These are phyloP conservation scores for Heterotis niloticus DNA, from an alignment of 2,113 vertebrate species.

Conservation along the genomic window DNA sequence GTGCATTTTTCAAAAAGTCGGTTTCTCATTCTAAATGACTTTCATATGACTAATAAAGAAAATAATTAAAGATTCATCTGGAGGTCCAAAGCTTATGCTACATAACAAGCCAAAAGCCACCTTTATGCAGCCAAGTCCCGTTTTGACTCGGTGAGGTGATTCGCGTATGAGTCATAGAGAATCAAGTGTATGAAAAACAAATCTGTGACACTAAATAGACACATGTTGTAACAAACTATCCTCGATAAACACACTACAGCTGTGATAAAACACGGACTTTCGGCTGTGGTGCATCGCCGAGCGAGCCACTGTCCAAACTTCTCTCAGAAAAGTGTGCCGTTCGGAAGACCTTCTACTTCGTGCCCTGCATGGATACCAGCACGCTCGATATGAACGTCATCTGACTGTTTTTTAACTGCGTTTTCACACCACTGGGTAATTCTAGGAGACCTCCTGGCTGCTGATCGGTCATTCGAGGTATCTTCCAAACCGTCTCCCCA, in stretches of 20 bases:
- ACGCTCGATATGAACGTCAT: slow-evolving; percentile 17
- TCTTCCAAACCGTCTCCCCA: neutral
- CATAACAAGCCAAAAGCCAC: neutral
- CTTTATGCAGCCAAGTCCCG: neutral
- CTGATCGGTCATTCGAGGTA: neutral
- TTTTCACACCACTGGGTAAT: slow-evolving; percentile 18
- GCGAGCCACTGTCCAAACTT: slow-evolving; percentile 25
- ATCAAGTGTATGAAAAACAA: slow-evolving; percentile 41
- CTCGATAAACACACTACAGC: neutral
- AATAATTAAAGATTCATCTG: neutral
- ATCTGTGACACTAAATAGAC: neutral
- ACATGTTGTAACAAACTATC: too few species aligned
- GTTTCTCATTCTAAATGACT: neutral
- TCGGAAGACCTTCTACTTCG: slow-evolving; percentile 45
- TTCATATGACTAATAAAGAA: neutral
- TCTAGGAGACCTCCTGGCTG: neutral
- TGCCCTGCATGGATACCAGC: slow-evolving; percentile 1
- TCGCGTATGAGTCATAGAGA: slow-evolving; percentile 25
- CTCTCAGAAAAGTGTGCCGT: slow-evolving; percentile 43
- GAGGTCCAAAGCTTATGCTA: neutral
- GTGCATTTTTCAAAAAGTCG: neutral
- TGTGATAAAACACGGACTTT: slow-evolving; percentile 7
- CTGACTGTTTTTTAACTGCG: too few species aligned
- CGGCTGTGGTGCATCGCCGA: slow-evolving; percentile 19
- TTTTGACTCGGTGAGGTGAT: too few species aligned